phyloP scores from a whole-genome alignment of 53 echinoderm and acorn worm species.

The Apostichopus leukothele region DNA sequence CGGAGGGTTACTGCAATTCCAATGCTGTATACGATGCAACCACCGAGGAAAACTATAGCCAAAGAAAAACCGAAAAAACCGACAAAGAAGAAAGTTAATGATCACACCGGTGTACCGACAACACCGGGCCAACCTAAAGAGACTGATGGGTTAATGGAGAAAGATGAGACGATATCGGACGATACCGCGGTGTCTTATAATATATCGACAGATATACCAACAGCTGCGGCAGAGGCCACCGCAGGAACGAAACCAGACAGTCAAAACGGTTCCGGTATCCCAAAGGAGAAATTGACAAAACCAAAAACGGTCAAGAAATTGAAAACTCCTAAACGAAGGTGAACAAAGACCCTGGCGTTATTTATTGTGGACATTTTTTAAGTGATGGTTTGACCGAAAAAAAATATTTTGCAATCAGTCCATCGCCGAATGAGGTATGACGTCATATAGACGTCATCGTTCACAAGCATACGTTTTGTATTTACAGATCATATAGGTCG shows the following conservation, averaged over 20 bases:
- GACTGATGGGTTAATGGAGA: not conserved
- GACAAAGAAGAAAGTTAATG: not conserved
- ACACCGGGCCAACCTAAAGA: not conserved
- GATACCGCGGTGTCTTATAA: not conserved
- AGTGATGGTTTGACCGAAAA: too few species aligned
- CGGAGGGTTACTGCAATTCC: not conserved
- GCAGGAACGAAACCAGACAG: not conserved
- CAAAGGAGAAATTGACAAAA: not conserved
- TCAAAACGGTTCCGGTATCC: not conserved
- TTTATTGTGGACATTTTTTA: too few species aligned
- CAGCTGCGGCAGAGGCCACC: not conserved
- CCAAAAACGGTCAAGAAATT: not conserved
- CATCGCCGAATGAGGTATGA: too few species aligned
- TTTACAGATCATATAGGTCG: too few species aligned
- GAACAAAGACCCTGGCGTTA: not conserved
- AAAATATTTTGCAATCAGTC: too few species aligned
- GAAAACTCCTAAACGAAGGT: not conserved
- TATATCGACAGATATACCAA: not conserved
- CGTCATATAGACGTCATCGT: too few species aligned
- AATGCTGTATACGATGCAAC: not conserved
- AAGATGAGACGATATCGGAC: not conserved
- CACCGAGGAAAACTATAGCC: not conserved
- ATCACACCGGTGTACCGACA: not conserved
- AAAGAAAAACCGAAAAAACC: not conserved
- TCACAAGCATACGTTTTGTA: too few species aligned